Percentiles rank a stretch among this genome's conserved stretches.
These are phyloP conservation scores for Synergus japonicus DNA, from an alignment of 2,888 invertebrate genomes.

Conservation along the genomic window DNA sequence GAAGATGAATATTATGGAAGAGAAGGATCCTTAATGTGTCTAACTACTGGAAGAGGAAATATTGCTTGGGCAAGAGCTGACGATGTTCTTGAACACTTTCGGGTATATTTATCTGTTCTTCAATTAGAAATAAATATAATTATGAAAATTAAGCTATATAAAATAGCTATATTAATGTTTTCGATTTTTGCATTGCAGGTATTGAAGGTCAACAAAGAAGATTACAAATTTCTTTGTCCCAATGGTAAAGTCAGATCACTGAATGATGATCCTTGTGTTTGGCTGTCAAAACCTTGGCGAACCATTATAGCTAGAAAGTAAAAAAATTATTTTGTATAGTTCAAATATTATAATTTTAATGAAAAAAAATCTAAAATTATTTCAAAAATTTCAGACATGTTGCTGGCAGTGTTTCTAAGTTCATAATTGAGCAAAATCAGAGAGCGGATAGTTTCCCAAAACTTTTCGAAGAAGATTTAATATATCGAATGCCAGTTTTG, in stretches of 20 bases:
- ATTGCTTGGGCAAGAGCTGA: slow-evolving; percentile 89
- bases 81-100: slow-evolving; percentile 84
- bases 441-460: background rate
- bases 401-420: slow-evolving; percentile 13
- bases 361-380: background rate
- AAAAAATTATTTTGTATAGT: slow-evolving; percentile 43
- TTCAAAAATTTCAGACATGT: background rate
- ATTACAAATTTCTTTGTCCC: slow-evolving; percentile 86
- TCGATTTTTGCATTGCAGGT: background rate
- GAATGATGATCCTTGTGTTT: slow-evolving; percentile 82
- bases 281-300: slow-evolving; percentile 90
- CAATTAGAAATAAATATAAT: background rate
- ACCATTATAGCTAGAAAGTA: slow-evolving; percentile 85
- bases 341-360: background rate
- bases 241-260: slow-evolving; percentile 85
- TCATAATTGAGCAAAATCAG: background rate
- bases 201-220: slow-evolving; percentile 60
- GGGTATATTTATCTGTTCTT: slow-evolving; percentile 75
- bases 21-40: slow-evolving; percentile 88
- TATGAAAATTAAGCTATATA: background rate
- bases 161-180: background rate
- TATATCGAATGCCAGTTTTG: background rate
- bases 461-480: slow-evolving; percentile 18
- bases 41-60: slow-evolving; percentile 88
- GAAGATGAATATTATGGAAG: slow-evolving; percentile 91